phyloP scores from a whole-genome alignment of 2,113 vertebrate species.

The Scomber colias region DNA sequence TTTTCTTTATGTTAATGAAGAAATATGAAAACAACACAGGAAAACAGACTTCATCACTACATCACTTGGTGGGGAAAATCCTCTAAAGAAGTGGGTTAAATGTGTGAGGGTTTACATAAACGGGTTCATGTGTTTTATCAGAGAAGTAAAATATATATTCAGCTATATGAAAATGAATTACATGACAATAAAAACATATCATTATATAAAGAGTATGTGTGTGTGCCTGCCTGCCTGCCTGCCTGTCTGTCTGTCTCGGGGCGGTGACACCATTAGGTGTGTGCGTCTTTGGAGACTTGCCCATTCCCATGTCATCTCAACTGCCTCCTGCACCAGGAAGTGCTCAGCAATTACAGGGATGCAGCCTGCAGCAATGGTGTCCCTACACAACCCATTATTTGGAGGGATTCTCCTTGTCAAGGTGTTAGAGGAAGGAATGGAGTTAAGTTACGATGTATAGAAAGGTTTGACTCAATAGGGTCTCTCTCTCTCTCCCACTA shows the following conservation, averaged over 20 bases:
- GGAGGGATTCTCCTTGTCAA: slow-evolving; percentile 72
- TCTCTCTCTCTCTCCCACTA: slow-evolving; percentile 62
- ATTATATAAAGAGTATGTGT: slow-evolving; percentile 8
- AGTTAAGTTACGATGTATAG: slow-evolving; percentile 80
- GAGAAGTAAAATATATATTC: background rate
- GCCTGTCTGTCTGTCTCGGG: slow-evolving; percentile 16
- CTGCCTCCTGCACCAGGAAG: slow-evolving; percentile 75
- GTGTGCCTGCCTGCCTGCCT: background rate
- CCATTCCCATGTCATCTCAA: slow-evolving; percentile 74
- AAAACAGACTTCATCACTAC: background rate
- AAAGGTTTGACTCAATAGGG: slow-evolving; percentile 69
- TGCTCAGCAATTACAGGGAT: slow-evolving; percentile 72
- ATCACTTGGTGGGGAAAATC: background rate
- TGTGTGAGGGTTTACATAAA: slow-evolving; percentile 10
- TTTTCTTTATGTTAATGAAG: background rate
- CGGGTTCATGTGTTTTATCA: background rate
- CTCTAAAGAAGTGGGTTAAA: background rate
- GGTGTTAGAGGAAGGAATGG: slow-evolving; percentile 70
- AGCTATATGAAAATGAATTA: background rate
- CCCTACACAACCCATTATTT: slow-evolving; percentile 76
- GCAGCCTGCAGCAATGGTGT: slow-evolving; percentile 78
- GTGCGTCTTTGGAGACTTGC: slow-evolving; percentile 58
- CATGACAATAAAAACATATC: background rate
- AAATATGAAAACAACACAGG: too few relatives aligned
- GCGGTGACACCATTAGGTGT: slow-evolving; percentile 40